Conservation (phyloP, 2,888 invertebrate species). For the Rhagophthalmus giganteus region DNA sequence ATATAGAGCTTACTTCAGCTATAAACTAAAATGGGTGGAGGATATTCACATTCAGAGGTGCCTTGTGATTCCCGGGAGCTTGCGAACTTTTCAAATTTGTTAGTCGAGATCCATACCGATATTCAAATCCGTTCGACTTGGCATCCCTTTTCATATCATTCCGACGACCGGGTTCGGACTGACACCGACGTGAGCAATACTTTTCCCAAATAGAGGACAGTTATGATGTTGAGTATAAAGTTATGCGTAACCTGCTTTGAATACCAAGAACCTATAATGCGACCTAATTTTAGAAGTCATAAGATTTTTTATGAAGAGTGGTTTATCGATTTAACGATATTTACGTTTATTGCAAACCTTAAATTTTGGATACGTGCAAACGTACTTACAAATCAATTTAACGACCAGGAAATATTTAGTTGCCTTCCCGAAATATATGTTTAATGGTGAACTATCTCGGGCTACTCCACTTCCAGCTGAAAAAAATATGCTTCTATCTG, state of each 20-base stretch:
- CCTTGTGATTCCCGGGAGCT: conserved; percentile 46
- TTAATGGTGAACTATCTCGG: conserved; percentile 19
- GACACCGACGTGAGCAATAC: conserved; percentile 27
- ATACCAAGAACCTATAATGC: conserved; percentile 47
- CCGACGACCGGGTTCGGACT: conserved; percentile 8
- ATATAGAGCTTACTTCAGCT: conserved; percentile 47
- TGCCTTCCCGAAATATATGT: conserved; percentile 24
- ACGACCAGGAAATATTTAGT: conserved; percentile 30
- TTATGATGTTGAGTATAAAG: conserved; percentile 50
- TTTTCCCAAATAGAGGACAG: conserved; percentile 38
- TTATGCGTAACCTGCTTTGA: conserved; percentile 49
- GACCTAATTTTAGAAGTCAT: conserved; percentile 41
- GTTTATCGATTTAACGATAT: conserved; percentile 27
- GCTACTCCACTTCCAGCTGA: conserved; percentile 11
- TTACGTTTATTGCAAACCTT: conserved; percentile 24
- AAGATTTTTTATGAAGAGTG: conserved; percentile 29
- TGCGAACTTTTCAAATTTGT: conserved; percentile 38
- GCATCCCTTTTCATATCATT: conserved; percentile 19
- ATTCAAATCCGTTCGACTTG: conserved; percentile 34
- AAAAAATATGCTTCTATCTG: conserved; percentile 15
- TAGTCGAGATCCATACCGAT: conserved; percentile 27
- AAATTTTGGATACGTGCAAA: conserved; percentile 21
- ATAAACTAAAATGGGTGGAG: conserved; percentile 51
- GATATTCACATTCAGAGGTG: conserved; percentile 46
- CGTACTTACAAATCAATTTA: conserved; percentile 30